Conservation (phyloP, 2,113 vertebrate species). For the Muntiacus reevesi region DNA sequence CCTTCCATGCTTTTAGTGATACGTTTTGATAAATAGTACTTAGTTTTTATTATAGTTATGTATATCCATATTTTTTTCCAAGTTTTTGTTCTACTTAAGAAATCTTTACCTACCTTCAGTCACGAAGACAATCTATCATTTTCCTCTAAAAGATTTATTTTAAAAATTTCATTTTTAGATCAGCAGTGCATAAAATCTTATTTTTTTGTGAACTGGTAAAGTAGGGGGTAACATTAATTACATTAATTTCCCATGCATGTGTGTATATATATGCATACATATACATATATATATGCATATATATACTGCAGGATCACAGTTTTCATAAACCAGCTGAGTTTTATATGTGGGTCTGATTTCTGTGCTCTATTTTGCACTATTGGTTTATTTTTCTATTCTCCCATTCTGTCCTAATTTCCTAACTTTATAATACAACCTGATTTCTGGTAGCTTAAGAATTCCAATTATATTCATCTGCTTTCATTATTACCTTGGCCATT, state of each 20-base stretch:
- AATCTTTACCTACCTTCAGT: not conserved
- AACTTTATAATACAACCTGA: not conserved
- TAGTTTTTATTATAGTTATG: not conserved
- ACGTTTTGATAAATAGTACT: not conserved
- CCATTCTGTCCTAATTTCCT: no score
- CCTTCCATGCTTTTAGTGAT: not conserved
- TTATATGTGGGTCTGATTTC: no score
- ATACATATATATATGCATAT: fast-evolving
- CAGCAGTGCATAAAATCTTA: not conserved
- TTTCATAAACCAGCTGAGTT: not conserved
- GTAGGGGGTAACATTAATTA: not conserved
- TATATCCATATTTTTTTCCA: not conserved
- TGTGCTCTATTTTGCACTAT: not conserved
- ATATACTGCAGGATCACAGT: not conserved
- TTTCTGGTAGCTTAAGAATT: not conserved
- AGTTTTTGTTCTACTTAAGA: not conserved
- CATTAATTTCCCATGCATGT: not conserved
- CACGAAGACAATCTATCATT: not conserved
- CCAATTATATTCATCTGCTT: not conserved
- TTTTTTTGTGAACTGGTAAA: not conserved
- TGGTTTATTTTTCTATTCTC: not conserved
- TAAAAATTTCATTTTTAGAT: not conserved
- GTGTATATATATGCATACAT: no score
- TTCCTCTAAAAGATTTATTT: not conserved
- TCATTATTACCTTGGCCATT: not conserved